These are phyloP conservation scores for Ommatoiulus sabulosus DNA, from an alignment of 2,888 invertebrate genomes.

Conservation along the genomic window DNA sequence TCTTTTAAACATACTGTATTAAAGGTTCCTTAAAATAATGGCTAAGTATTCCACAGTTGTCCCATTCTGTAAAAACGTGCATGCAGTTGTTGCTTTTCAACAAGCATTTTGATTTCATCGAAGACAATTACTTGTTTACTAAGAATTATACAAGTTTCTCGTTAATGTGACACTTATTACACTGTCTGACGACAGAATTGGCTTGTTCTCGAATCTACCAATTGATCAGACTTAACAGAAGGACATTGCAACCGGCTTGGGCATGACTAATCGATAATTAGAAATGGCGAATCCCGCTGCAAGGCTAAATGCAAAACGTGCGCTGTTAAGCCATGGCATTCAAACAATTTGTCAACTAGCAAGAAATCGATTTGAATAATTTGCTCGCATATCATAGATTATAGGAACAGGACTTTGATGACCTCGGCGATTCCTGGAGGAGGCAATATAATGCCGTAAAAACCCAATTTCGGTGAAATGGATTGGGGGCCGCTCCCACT, in stretches of 20 bases:
- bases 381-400: slow-evolving; percentile 14
- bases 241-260: neutral
- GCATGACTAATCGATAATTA: slow-evolving; percentile 38
- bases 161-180: too few relatives aligned
- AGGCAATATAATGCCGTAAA: slow-evolving; percentile 1
- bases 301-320: slow-evolving; percentile 3
- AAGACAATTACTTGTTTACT: too few relatives aligned
- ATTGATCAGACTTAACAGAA: neutral
- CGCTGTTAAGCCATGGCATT: neutral
- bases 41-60: too few relatives aligned
- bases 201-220: too few relatives aligned
- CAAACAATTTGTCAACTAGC: slow-evolving; percentile 7
- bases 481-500: slow-evolving; percentile 39
- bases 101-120: too few relatives aligned
- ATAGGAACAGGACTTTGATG: neutral
- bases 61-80: too few relatives aligned
- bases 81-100: too few relatives aligned
- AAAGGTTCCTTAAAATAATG: too few relatives aligned
- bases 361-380: slow-evolving; percentile 48
- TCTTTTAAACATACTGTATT: too few relatives aligned
- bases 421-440: slow-evolving; percentile 14
- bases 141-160: too few relatives aligned
- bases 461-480: slow-evolving; percentile 15
- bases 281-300: slow-evolving; percentile 7
- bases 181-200: too few relatives aligned